phyloP scores from a whole-genome alignment of 2,113 vertebrate species.

The Cercocebus atys region DNA sequence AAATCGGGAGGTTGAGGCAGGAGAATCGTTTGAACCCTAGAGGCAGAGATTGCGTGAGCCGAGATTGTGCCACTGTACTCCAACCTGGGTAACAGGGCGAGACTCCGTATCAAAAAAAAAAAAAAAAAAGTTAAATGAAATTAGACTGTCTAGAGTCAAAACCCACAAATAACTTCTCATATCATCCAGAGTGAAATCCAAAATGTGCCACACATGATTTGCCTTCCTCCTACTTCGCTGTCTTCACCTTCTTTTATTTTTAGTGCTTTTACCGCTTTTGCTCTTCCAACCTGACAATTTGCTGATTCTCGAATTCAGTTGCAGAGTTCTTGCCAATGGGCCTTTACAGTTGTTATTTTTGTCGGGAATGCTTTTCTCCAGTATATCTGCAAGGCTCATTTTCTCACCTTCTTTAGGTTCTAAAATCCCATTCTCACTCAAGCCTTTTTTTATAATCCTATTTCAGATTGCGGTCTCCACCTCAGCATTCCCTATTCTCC shows the following conservation, averaged over 20 bases:
- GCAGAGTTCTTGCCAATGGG: not conserved
- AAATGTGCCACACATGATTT: not conserved
- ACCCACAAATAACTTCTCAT: not conserved
- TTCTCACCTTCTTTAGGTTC: not conserved
- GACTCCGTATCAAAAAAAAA: too few species aligned
- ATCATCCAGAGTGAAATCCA: not conserved
- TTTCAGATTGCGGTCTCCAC: accelerated
- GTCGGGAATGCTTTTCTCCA: not conserved
- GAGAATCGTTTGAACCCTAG: too few species aligned
- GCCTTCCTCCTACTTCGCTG: not conserved
- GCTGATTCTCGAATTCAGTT: not conserved
- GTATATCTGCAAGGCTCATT: not conserved
- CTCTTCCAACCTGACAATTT: not conserved
- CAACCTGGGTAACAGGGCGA: too few species aligned
- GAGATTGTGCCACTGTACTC: too few species aligned
- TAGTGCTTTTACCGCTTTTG: not conserved
- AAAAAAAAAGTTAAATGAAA: too few species aligned
- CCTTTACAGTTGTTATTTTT: not conserved
- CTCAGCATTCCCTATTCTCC: not conserved
- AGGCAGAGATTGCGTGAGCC: too few species aligned
- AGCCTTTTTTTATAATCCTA: not conserved
- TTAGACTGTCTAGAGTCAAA: not conserved
- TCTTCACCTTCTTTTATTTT: not conserved
- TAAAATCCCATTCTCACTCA: not conserved
- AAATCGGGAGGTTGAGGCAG: too few species aligned